Percentiles rank a stretch among this genome's conserved stretches.
Conservation (phyloP, 2,888 invertebrate species). For the Herminia tarsipennalis region DNA sequence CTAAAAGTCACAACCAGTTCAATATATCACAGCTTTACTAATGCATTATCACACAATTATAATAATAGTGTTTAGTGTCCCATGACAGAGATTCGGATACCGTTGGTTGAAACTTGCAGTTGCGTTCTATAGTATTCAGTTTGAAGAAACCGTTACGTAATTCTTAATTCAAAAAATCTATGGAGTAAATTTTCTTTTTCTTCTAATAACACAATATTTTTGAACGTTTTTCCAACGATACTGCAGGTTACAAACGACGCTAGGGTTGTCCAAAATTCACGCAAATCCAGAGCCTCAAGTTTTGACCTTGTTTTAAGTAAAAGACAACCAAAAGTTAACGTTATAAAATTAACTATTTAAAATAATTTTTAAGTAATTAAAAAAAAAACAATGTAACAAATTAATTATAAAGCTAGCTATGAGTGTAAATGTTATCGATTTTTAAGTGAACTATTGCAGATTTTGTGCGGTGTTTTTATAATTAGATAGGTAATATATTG, state of each 20-base stretch:
- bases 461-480: slow-evolving; percentile 86
- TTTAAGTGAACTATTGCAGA: slow-evolving; percentile 84
- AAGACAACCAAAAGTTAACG: slow-evolving; percentile 85
- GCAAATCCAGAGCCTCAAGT: slow-evolving; percentile 75
- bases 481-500: slow-evolving; percentile 87
- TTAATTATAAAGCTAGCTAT: slow-evolving; percentile 85
- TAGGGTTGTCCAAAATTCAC: slow-evolving; percentile 76
- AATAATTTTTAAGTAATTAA: slow-evolving; percentile 80
- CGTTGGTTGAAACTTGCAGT: slow-evolving; percentile 50
- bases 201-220: slow-evolving; percentile 4
- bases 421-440: slow-evolving; percentile 85
- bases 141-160: too few relatives aligned
- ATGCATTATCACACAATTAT: slow-evolving; percentile 81
- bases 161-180: too few relatives aligned
- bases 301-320: slow-evolving; percentile 80
- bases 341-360: slow-evolving; percentile 83
- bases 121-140: too few relatives aligned
- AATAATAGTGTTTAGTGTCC: slow-evolving; percentile 56
- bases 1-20: slow-evolving; percentile 81
- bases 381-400: slow-evolving; percentile 84
- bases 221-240: slow-evolving; percentile 33
- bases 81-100: slow-evolving; percentile 45
- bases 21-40: slow-evolving; percentile 82
- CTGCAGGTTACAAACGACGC: slow-evolving; percentile 56
- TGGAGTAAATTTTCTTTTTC: not conserved